These are phyloP conservation scores for Alouatta palliata DNA, from an alignment of 2,113 vertebrate species.

Conservation along the genomic window DNA sequence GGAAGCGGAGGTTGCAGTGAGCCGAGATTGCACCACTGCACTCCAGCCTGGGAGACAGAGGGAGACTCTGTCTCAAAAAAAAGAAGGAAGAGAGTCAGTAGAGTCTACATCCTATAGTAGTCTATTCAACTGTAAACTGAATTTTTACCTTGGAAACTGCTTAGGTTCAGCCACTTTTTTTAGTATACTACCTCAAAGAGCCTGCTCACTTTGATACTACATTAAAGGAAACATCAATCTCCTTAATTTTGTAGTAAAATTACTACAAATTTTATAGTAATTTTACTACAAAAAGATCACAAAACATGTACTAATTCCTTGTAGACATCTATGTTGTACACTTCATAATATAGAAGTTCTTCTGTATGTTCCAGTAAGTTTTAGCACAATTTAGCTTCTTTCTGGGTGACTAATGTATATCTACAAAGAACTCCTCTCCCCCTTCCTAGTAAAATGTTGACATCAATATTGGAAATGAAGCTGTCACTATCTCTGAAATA, in stretches of 20 bases:
- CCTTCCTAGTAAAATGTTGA: neutral
- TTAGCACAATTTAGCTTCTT: conserved; percentile 35
- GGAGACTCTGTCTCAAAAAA: no score
- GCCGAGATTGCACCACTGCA: no score
- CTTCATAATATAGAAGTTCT: conserved; percentile 10
- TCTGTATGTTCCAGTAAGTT: conserved; percentile 1
- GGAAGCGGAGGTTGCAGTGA: no score
- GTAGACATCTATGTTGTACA: neutral
- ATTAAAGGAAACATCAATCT: neutral
- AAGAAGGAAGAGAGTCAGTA: neutral
- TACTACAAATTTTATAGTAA: neutral
- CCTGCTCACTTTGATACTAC: neutral
- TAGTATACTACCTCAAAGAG: neutral
- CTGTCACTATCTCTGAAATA: conserved; percentile 29
- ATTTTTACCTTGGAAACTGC: neutral
- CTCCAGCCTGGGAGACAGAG: no score
- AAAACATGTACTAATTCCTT: neutral
- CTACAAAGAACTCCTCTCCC: no score
- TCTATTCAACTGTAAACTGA: conserved; percentile 12
- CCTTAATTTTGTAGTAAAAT: no score
- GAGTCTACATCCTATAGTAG: neutral
- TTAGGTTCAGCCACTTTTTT: neutral
- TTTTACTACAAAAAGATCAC: conserved; percentile 54
- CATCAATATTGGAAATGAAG: conserved; percentile 33
- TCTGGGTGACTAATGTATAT: neutral